phyloP scores from a whole-genome alignment of 2,797 vertebrate species.

The Myotis myotis region DNA sequence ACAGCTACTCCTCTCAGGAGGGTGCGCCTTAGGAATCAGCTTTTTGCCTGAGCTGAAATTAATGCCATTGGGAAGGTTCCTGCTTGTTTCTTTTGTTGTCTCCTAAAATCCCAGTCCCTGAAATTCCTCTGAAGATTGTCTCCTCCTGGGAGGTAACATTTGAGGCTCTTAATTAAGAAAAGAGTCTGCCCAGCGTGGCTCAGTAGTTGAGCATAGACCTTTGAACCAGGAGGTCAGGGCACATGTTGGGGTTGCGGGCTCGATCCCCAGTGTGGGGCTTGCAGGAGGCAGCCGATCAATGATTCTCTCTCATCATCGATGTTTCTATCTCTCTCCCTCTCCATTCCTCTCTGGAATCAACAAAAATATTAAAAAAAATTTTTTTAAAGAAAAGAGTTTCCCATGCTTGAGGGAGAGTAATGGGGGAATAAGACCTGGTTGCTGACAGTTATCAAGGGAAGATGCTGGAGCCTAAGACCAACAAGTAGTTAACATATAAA shows the following conservation, averaged over 20 bases:
- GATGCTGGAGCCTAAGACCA: too few species aligned
- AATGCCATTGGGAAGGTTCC: neutral
- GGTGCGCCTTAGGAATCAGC: neutral
- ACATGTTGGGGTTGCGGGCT: too few species aligned
- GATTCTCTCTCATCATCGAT: too few species aligned
- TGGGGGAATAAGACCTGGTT: neutral
- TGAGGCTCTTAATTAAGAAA: neutral
- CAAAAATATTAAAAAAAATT: too few species aligned
- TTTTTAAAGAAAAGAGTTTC: neutral
- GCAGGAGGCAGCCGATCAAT: too few species aligned
- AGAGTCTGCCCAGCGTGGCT: neutral
- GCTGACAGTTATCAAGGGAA: neutral
- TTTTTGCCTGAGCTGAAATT: neutral
- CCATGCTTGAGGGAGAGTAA: neutral
- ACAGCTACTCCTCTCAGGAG: too few species aligned
- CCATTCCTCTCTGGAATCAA: too few species aligned
- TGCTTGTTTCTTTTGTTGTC: neutral
- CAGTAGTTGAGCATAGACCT: too few species aligned
- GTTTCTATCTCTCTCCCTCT: too few species aligned
- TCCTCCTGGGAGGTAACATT: neutral
- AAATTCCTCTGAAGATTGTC: neutral
- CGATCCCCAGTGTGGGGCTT: too few species aligned
- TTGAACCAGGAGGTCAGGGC: too few species aligned
- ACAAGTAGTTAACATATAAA: too few species aligned
- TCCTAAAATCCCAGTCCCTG: neutral